phyloP scores from a whole-genome alignment of 2,888 invertebrate genomes.

The Drosophila mercatorum region DNA sequence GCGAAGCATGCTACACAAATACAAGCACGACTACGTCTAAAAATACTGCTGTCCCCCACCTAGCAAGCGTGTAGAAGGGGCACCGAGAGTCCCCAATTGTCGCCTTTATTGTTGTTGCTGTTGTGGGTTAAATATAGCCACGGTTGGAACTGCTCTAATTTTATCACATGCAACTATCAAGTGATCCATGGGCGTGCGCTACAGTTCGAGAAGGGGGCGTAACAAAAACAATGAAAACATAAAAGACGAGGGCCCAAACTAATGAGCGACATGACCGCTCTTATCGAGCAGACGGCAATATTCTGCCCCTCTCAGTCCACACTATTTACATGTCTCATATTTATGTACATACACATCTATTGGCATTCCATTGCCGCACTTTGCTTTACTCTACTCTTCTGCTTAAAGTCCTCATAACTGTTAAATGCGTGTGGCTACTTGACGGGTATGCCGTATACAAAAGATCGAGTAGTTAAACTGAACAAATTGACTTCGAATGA shows the following conservation, averaged over 20 bases:
- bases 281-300: conserved; percentile 17
- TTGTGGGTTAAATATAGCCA: conserved; percentile 53
- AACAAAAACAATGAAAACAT: conserved; percentile 11
- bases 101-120: conserved; percentile 32
- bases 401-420: too few species aligned
- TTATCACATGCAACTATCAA: conserved; percentile 76
- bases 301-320: not conserved
- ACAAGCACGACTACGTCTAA: conserved; percentile 1
- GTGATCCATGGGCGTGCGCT: conserved; percentile 46
- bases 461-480: not conserved
- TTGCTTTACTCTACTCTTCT: too few species aligned
- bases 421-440: too few species aligned
- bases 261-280: conserved; percentile 37
- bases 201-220: conserved; percentile 35
- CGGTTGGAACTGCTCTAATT: conserved; percentile 65
- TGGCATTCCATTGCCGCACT: not conserved
- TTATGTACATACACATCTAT: not conserved
- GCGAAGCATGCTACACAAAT: conserved; percentile 63
- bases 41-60: conserved; percentile 39
- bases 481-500: conserved; percentile 20
- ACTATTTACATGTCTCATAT: not conserved
- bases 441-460: too few species aligned
- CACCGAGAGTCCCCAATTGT: conserved; percentile 45
- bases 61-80: conserved; percentile 19
- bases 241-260: conserved; percentile 18